Evolutionary conservation across 2,797 vertebrate genomes (phyloP).

Genomic region (Ceyx erithaca): DNA sequence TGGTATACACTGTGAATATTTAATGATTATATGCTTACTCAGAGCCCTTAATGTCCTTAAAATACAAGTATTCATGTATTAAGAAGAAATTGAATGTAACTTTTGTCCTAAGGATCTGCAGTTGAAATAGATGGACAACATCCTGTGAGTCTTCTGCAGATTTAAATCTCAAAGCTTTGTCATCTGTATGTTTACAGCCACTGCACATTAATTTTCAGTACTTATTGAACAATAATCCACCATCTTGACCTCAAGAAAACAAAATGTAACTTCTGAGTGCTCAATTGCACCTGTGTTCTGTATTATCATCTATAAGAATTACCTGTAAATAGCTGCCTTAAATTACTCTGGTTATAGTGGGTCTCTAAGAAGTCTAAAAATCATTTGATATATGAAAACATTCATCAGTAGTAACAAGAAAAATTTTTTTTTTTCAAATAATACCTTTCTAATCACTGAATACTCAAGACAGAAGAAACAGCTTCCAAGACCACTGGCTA

Average conservation of each 20-base stretch:
- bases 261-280: neutral
- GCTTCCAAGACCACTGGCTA: neutral
- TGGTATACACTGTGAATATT: slow-evolving; percentile 14
- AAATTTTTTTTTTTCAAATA: neutral
- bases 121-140: neutral
- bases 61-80: neutral
- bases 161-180: slow-evolving; percentile 1
- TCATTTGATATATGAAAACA: neutral
- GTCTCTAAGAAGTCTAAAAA: neutral
- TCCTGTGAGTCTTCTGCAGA: neutral
- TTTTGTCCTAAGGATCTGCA: slow-evolving; percentile 19
- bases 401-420: neutral
- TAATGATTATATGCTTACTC: slow-evolving; percentile 55
- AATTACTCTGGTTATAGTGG: neutral
- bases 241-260: neutral
- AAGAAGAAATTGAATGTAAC: slow-evolving; percentile 27
- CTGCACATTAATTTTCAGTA: neutral
- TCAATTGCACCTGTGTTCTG: neutral
- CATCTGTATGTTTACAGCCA: neutral
- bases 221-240: neutral
- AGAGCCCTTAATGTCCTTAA: slow-evolving; percentile 4
- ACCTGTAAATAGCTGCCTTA: neutral
- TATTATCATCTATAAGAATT: neutral
- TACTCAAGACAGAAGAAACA: neutral
- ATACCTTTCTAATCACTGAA: neutral